phyloP scores from a whole-genome alignment of 2,888 invertebrate species.

The Drosophila algonquin region DNA sequence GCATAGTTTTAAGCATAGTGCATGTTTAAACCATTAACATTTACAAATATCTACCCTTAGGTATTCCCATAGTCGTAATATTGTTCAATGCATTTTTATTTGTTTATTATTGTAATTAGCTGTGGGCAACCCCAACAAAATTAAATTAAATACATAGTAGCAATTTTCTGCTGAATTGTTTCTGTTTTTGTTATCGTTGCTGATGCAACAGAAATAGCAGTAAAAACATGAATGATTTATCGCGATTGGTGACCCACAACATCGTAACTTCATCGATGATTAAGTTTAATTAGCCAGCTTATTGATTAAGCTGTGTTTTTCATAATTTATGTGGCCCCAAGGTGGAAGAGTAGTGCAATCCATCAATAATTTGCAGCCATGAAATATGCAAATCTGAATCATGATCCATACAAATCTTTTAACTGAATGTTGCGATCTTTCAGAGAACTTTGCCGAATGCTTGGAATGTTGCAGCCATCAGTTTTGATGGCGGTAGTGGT shows the following conservation, averaged over 20 bases:
- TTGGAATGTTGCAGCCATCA: slow-evolving; percentile 52
- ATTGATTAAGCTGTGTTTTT: slow-evolving; percentile 43
- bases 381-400: slow-evolving; percentile 2
- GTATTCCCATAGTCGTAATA: neutral
- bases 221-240: slow-evolving; percentile 24
- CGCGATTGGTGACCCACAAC: slow-evolving; percentile 27
- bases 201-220: slow-evolving; percentile 45
- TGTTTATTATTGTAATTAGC: slow-evolving; percentile 42
- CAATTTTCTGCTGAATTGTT: too few species aligned
- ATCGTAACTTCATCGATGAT: slow-evolving; percentile 53
- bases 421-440: neutral
- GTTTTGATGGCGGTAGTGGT: slow-evolving; percentile 29
- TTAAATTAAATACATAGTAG: slow-evolving; percentile 37
- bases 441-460: slow-evolving; percentile 9
- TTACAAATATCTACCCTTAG: neutral
- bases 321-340: slow-evolving; percentile 25
- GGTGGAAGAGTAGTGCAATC: slow-evolving; percentile 15
- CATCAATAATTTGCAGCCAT: slow-evolving; percentile 37
- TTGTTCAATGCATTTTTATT: neutral
- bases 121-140: slow-evolving; percentile 27
- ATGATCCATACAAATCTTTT: slow-evolving; percentile 11
- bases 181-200: slow-evolving; percentile 18
- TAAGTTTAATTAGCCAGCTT: slow-evolving; percentile 56
- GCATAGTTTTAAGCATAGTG: too few species aligned
- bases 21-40: too few species aligned